A percentile compares a stretch with the other conserved stretches of the same genome.
Conservation (phyloP, 2,113 vertebrate genomes). For the Hippolais icterina region DNA sequence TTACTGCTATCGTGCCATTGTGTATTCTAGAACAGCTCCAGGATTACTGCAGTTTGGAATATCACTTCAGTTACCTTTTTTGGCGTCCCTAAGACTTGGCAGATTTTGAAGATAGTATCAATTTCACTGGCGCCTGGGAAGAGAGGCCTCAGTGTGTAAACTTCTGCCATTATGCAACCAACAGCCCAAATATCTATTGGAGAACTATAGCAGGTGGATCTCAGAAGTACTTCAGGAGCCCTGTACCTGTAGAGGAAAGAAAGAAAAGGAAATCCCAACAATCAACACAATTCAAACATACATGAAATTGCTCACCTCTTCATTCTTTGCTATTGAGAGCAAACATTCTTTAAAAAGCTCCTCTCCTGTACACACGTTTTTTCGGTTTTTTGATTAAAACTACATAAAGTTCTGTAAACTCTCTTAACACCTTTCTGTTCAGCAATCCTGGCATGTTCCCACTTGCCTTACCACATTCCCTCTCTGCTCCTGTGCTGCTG, state of each 20-base stretch:
- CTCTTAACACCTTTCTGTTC: not conserved
- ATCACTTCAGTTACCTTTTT: conserved; percentile 77
- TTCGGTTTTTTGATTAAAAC: not conserved
- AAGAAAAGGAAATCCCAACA: not conserved
- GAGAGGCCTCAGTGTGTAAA: conserved; percentile 81
- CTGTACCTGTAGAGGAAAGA: conserved; percentile 72
- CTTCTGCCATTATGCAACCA: conserved; percentile 85
- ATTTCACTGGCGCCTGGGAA: conserved; percentile 84
- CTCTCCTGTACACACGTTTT: not conserved
- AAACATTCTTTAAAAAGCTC: not conserved
- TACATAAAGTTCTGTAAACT: not conserved
- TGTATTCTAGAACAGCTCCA: not conserved
- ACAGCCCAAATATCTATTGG: conserved; percentile 85
- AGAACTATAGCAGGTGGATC: conserved; percentile 82
- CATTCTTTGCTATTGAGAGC: not conserved
- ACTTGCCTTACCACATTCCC: not conserved
- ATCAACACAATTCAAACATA: not conserved
- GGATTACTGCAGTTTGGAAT: not conserved
- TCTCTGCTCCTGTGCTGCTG: not conserved
- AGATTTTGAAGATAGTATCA: conserved; percentile 86
- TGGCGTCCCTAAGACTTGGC: conserved; percentile 81
- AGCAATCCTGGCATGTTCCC: not conserved
- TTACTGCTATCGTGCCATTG: not conserved
- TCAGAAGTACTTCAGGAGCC: conserved; percentile 82
- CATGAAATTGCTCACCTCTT: not conserved